Conservation (phyloP, 2,797 vertebrate genomes). For the Dermochelys coriacea region DNA sequence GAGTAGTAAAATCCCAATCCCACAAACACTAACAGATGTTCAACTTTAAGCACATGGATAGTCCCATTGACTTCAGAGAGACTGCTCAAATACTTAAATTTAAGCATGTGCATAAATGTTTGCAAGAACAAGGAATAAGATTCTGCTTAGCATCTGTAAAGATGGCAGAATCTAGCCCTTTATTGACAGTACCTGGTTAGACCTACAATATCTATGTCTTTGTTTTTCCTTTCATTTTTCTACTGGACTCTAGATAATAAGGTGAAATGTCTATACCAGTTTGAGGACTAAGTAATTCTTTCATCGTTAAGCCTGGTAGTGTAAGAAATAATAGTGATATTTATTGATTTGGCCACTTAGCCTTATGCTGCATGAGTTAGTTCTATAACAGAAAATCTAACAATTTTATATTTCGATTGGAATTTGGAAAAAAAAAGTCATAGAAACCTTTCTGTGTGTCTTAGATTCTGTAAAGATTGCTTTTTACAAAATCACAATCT, state of each 20-base stretch:
- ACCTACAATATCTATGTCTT: not conserved
- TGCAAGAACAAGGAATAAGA: slow-evolving; percentile 44
- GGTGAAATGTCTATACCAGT: not conserved
- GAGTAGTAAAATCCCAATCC: not conserved
- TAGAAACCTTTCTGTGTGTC: slow-evolving; percentile 40
- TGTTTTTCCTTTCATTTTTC: slow-evolving; percentile 19
- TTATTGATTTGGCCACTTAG: slow-evolving; percentile 14
- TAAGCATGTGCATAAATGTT: slow-evolving; percentile 62
- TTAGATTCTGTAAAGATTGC: slow-evolving; percentile 57
- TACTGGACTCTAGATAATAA: not conserved
- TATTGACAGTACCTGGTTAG: slow-evolving; percentile 29
- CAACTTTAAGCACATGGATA: not conserved
- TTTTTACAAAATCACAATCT: slow-evolving; percentile 15
- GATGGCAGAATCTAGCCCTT: slow-evolving; percentile 16
- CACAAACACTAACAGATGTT: not conserved
- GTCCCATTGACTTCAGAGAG: not conserved
- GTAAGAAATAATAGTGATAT: not conserved
- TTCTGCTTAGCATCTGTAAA: slow-evolving; percentile 35
- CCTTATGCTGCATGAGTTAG: not conserved
- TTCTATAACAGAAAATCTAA: slow-evolving; percentile 35
- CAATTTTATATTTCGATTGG: slow-evolving; percentile 8
- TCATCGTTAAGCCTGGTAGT: not conserved
- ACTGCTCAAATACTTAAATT: not conserved
- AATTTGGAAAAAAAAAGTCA: slow-evolving; percentile 51
- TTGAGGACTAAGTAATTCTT: not conserved